Evolutionary conservation across 2,113 vertebrate species (phyloP).

Genomic region (Stegostoma tigrinum): DNA sequence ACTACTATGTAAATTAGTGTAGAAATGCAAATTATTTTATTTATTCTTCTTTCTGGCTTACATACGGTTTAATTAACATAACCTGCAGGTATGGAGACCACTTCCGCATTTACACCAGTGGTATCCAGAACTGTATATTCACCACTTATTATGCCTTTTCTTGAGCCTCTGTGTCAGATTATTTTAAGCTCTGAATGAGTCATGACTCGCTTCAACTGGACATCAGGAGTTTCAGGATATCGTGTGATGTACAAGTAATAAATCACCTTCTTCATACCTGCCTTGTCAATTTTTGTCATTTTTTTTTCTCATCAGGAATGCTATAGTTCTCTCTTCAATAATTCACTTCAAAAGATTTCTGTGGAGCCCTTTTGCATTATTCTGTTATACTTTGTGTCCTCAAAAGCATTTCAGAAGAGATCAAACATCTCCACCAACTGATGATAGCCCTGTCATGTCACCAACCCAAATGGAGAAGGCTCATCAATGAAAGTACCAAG

Average conservation of each 20-base stretch:
- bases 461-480: background rate
- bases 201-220: background rate
- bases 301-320: background rate
- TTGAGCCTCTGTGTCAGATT: background rate
- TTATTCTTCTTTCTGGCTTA: background rate
- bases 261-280: background rate
- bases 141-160: background rate
- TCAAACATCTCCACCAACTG: background rate
- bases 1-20: background rate
- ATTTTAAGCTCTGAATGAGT: background rate
- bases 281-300: background rate
- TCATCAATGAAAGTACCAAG: background rate
- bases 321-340: background rate
- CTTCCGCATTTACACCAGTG: background rate
- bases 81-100: background rate
- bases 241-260: background rate
- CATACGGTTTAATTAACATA: background rate
- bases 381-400: background rate
- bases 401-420: background rate
- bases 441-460: background rate
- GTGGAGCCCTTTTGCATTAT: background rate
- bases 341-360: background rate
- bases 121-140: background rate
- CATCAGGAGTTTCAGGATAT: background rate
- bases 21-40: background rate